Evolutionary conservation across 2,797 vertebrate species (phyloP).

Genomic region (Sebastiscus tertius): DNA sequence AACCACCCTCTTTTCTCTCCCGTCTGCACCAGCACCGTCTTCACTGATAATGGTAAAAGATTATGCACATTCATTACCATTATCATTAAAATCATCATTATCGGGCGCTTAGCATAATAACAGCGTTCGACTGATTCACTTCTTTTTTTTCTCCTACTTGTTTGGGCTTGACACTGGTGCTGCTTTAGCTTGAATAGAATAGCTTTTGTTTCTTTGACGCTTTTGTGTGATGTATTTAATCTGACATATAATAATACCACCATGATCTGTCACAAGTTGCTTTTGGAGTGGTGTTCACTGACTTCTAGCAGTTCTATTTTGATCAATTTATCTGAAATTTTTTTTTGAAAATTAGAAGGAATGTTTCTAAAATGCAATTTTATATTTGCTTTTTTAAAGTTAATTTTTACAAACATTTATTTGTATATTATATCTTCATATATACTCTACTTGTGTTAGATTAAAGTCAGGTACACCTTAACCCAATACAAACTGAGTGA

Average conservation of each 20-base stretch:
- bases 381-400: background rate
- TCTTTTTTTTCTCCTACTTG: conserved; percentile 8
- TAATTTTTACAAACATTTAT: background rate
- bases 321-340: background rate
- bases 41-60: conserved; percentile 71
- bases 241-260: conserved; percentile 10
- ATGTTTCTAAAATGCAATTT: background rate
- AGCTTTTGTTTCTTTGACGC: conserved; percentile 35
- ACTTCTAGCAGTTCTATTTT: background rate
- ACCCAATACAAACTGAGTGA: background rate
- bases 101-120: conserved; percentile 65
- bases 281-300: conserved; percentile 9
- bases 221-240: conserved; percentile 25
- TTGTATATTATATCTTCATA: background rate
- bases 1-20: conserved; percentile 59
- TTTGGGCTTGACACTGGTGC: conserved; percentile 16
- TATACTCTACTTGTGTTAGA: background rate
- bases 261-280: background rate
- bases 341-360: background rate
- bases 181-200: conserved; percentile 1
- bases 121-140: conserved; percentile 35
- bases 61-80: conserved; percentile 81
- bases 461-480: background rate
- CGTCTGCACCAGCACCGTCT: conserved; percentile 48
- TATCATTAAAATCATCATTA: conserved; percentile 76